A percentile compares a stretch with the other conserved stretches of the same genome.
Evolutionary conservation across 2,797 vertebrate genomes (phyloP).

Genomic region (Poecilia wingei): DNA sequence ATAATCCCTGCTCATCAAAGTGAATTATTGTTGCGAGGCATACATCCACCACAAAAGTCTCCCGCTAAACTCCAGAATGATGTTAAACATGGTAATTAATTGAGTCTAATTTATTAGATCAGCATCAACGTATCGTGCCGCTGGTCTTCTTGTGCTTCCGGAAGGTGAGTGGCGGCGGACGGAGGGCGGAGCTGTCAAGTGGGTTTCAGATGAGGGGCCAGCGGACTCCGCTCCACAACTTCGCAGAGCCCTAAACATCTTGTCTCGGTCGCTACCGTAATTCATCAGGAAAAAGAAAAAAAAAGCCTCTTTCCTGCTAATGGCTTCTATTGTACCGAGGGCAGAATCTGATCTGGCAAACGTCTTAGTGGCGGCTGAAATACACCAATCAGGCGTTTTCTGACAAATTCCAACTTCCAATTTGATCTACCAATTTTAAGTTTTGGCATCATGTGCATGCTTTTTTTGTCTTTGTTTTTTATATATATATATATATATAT

Average conservation of each 20-base stretch:
- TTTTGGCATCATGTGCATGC: no score
- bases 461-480: not conserved
- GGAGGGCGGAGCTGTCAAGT: constrained; percentile 49
- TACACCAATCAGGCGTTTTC: not conserved
- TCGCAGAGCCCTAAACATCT: constrained; percentile 28
- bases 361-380: not conserved
- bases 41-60: constrained; percentile 66
- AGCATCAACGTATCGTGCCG: constrained; percentile 35
- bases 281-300: constrained; percentile 10
- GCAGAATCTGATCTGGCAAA: not conserved
- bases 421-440: not conserved
- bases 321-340: not conserved
- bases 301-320: not conserved
- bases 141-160: constrained; percentile 40
- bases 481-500: no score
- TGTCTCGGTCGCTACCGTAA: constrained; percentile 22
- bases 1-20: constrained; percentile 78
- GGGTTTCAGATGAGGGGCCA: constrained; percentile 37
- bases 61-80: constrained; percentile 74
- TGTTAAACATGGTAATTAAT: constrained; percentile 77
- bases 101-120: constrained; percentile 74
- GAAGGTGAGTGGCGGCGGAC: constrained; percentile 31
- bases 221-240: constrained; percentile 52
- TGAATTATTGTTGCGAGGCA: constrained; percentile 76
- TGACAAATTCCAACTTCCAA: not conserved